Conservation (phyloP, 2,797 vertebrate species). For the Dicrostonyx torquatus region DNA sequence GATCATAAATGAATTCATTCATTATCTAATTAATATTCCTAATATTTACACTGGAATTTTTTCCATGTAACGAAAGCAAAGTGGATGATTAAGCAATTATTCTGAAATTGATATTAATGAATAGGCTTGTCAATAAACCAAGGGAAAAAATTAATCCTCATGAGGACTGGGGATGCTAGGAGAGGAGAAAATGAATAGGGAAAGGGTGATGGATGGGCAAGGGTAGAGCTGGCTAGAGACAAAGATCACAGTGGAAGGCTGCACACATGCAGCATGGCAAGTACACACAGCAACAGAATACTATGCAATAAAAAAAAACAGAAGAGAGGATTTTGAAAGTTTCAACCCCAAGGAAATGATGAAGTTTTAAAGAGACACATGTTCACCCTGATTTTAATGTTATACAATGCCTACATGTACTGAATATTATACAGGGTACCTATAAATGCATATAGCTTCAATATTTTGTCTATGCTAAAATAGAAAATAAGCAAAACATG, state of each 20-base stretch:
- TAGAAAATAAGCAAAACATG: neutral
- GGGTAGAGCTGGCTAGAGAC: neutral
- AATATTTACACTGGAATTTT: constrained; percentile 41
- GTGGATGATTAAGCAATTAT: constrained; percentile 26
- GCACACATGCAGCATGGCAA: too few species aligned
- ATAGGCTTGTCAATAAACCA: constrained; percentile 42
- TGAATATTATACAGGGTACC: neutral
- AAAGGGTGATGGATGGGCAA: neutral
- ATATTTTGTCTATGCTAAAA: neutral
- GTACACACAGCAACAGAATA: too few species aligned
- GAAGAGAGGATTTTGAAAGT: neutral
- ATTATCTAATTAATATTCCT: constrained; percentile 23
- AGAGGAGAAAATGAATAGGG: too few species aligned
- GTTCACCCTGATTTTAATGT: neutral
- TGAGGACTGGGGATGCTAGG: neutral
- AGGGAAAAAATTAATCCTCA: constrained; percentile 15
- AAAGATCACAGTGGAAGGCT: neutral
- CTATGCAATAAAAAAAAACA: neutral
- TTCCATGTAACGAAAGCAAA: constrained; percentile 48
- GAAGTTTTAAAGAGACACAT: neutral
- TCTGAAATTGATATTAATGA: constrained; percentile 48
- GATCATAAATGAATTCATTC: constrained; percentile 11
- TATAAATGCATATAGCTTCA: neutral
- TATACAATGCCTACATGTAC: neutral
- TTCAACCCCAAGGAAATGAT: neutral